Conservation (phyloP, 2,113 vertebrate species). For the Rhea americana region DNA sequence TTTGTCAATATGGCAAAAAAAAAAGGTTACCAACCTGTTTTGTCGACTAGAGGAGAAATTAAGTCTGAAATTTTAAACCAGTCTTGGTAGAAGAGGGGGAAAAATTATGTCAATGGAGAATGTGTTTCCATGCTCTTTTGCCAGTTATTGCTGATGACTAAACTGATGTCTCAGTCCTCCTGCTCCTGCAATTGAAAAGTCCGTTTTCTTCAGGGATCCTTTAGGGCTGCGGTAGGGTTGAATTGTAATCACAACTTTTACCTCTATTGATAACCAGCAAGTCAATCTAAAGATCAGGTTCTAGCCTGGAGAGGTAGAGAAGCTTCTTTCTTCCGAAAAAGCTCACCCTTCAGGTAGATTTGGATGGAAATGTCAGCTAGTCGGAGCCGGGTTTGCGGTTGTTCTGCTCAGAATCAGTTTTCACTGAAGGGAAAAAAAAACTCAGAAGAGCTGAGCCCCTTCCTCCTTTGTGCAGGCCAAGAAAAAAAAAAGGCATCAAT, state of each 20-base stretch:
- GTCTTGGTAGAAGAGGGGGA: constrained; percentile 38
- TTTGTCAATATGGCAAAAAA: not conserved
- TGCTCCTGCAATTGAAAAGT: constrained; percentile 67
- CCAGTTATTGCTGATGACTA: constrained; percentile 64
- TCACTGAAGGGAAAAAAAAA: constrained; percentile 63
- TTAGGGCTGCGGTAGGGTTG: constrained; percentile 64
- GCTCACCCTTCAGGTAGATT: constrained; percentile 81
- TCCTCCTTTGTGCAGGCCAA: constrained; percentile 67
- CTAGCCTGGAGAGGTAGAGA: constrained; percentile 72
- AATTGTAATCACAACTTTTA: constrained; percentile 70
- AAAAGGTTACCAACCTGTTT: constrained; percentile 77
- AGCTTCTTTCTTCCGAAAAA: constrained; percentile 76
- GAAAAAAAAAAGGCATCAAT: constrained; percentile 60
- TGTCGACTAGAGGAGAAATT: constrained; percentile 21
- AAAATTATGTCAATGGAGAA: constrained; percentile 70
- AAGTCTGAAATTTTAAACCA: constrained; percentile 60
- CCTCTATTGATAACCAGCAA: constrained; percentile 74
- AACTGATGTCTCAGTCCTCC: constrained; percentile 61
- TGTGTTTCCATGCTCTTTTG: constrained; percentile 60
- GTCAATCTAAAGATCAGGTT: constrained; percentile 78
- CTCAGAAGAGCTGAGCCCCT: constrained; percentile 67
- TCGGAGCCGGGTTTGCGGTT: constrained; percentile 70
- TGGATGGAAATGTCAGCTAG: constrained; percentile 82
- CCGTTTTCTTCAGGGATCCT: constrained; percentile 22
- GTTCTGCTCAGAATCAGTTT: constrained; percentile 75